Evolutionary conservation across 2,888 invertebrate genomes (phyloP).

Genomic region (Drosophila neutralis): DNA sequence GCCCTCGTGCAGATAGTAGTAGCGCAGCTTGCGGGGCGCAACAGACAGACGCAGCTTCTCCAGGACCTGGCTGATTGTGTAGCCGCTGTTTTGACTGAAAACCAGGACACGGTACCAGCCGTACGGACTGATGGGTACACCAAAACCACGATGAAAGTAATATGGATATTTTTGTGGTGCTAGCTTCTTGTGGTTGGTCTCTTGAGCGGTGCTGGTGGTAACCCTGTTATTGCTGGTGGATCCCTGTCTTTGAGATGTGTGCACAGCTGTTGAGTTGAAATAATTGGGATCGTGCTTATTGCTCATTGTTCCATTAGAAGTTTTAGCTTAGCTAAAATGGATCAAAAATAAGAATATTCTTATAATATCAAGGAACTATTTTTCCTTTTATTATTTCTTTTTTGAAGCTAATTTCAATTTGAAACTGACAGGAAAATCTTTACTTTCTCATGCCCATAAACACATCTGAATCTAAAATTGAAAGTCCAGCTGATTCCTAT

Average conservation of each 20-base stretch:
- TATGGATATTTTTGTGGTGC: background rate
- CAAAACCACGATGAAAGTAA: slow-evolving; percentile 1
- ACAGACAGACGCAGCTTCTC: slow-evolving; percentile 25
- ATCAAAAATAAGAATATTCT: rapidly evolving
- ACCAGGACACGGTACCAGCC: slow-evolving; percentile 66
- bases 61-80: slow-evolving; percentile 20
- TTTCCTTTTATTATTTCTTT: background rate
- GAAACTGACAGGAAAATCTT: background rate
- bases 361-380: background rate
- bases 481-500: background rate
- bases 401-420: background rate
- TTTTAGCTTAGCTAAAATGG: slow-evolving; percentile 5
- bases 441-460: background rate
- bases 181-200: background rate
- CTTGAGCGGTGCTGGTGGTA: background rate
- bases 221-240: background rate
- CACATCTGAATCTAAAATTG: background rate
- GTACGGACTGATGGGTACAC: slow-evolving; percentile 48
- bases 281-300: background rate
- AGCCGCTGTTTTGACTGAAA: slow-evolving; percentile 29
- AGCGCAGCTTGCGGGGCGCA: slow-evolving; percentile 27
- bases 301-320: slow-evolving; percentile 10
- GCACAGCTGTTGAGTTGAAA: background rate
- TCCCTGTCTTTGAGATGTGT: slow-evolving; percentile 3
- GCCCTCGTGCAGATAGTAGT: slow-evolving; percentile 44